Evolutionary conservation across 2,797 vertebrate species (phyloP).

Genomic region (Mormyrus hasselquistii): DNA sequence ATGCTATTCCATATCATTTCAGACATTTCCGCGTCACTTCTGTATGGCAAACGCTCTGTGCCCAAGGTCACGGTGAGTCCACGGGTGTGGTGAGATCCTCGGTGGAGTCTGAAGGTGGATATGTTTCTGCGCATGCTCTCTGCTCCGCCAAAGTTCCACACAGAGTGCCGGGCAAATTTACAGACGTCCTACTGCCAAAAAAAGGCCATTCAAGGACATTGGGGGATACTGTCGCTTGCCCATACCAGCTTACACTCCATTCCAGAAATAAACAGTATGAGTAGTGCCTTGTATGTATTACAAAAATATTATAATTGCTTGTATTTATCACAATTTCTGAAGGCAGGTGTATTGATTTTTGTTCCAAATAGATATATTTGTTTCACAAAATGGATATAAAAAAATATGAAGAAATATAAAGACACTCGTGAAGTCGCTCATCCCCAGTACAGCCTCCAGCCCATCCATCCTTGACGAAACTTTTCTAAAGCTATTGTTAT

Average conservation of each 20-base stretch:
- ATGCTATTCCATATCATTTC: too few species aligned
- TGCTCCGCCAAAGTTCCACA: background rate
- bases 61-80: background rate
- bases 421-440: background rate
- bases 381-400: background rate
- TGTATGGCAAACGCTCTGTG: background rate
- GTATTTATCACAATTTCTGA: background rate
- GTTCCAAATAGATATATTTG: background rate
- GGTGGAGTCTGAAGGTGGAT: background rate
- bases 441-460: background rate
- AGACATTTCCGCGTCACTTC: background rate
- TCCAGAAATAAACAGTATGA: background rate
- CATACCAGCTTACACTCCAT: background rate
- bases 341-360: background rate
- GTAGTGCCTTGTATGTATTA: background rate
- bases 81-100: background rate
- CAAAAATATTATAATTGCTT: background rate
- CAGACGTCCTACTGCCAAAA: constrained; percentile 2
- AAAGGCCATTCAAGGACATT: constrained; percentile 4
- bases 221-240: background rate
- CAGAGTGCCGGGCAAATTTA: background rate
- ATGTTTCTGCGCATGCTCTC: background rate
- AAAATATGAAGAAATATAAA: background rate
- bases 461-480: background rate
- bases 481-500: background rate